These are phyloP conservation scores for Hippopotamyrus pictus DNA, from an alignment of 2,797 vertebrate species.

Conservation along the genomic window DNA sequence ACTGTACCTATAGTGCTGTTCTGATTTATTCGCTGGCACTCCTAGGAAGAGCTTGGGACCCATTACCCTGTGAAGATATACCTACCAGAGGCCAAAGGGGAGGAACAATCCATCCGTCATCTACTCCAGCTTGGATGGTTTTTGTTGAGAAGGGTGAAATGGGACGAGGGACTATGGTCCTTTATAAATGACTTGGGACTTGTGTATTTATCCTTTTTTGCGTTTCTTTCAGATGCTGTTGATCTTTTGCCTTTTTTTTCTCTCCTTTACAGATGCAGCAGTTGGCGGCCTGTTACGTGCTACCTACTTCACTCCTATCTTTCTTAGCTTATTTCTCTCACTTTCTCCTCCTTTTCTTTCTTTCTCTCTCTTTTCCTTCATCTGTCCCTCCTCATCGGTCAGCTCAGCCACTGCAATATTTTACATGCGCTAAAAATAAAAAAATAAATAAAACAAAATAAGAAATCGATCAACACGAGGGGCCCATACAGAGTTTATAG, in stretches of 20 bases:
- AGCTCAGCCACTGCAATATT: not conserved
- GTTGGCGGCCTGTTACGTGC: not conserved
- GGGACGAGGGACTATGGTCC: not conserved
- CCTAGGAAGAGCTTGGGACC: not conserved
- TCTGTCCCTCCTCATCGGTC: not conserved
- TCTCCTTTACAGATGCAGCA: not conserved
- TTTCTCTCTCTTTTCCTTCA: not conserved
- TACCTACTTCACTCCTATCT: not conserved
- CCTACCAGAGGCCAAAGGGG: not conserved
- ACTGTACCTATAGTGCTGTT: not conserved
- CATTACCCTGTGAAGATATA: not conserved
- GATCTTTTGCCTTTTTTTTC: not conserved
- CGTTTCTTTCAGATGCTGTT: not conserved
- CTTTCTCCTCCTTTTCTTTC: not conserved
- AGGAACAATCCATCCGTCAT: not conserved
- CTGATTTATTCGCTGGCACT: not conserved
- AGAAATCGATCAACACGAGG: not conserved
- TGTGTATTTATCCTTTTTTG: not conserved
- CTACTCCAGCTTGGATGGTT: not conserved
- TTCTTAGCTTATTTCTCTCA: not conserved
- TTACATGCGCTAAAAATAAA: not conserved
- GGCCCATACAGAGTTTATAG: not conserved
- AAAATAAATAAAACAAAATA: not conserved
- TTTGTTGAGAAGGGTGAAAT: not conserved
- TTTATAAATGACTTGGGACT: not conserved